Percentiles rank a stretch among this genome's conserved stretches.
phyloP scores from a whole-genome alignment of 2,113 vertebrate genomes.

The Sterna hirundo region DNA sequence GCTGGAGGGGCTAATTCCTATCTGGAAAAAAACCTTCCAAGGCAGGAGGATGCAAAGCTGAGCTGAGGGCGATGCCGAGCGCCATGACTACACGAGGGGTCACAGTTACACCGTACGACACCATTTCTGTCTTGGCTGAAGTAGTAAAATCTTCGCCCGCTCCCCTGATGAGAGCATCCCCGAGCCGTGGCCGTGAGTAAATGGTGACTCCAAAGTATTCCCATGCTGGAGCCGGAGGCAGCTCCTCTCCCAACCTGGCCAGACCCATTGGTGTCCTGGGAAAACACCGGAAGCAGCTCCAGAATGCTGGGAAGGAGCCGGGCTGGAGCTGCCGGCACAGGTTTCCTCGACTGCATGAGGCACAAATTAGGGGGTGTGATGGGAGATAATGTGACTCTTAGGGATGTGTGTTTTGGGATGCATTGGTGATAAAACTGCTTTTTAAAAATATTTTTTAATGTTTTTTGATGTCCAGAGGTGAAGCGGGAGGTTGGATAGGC shows the following conservation, averaged over 20 bases:
- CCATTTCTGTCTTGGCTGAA: rapidly evolving
- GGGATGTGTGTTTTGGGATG: not conserved
- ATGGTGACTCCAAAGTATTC: not conserved
- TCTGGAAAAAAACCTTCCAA: not conserved
- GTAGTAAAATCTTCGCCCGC: not conserved
- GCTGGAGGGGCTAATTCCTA: not conserved
- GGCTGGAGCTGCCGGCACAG: rapidly evolving
- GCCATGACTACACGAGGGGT: rapidly evolving
- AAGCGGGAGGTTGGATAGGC: not conserved
- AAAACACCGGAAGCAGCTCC: not conserved
- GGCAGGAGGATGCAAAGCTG: not conserved
- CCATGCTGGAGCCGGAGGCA: not conserved
- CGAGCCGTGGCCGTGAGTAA: not conserved
- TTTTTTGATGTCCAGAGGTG: not conserved
- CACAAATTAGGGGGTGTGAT: not conserved
- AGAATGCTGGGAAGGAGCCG: not conserved
- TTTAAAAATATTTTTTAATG: too few species aligned
- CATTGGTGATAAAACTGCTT: not conserved
- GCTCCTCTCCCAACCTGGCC: not conserved
- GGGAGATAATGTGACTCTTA: rapidly evolving
- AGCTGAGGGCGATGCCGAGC: rapidly evolving
- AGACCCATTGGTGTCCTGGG: rapidly evolving
- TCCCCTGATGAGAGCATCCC: not conserved
- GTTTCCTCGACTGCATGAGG: not conserved
- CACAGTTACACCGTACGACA: rapidly evolving